Percentiles rank a stretch among this genome's conserved stretches.
Evolutionary conservation across 2,797 vertebrate species (phyloP).

Genomic region (Manis crassicaudata): DNA sequence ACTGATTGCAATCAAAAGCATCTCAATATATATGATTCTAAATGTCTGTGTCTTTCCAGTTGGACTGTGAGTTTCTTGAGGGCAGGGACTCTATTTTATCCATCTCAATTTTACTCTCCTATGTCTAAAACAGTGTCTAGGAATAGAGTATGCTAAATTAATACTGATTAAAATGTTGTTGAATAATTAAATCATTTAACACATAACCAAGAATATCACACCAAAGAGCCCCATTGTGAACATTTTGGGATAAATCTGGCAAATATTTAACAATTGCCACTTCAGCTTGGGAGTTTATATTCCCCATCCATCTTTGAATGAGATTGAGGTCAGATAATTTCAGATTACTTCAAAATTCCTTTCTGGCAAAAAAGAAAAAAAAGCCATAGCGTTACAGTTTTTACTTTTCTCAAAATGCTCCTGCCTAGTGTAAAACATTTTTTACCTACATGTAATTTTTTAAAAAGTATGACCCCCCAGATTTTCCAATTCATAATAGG

Average conservation of each 20-base stretch:
- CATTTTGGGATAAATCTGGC: not conserved
- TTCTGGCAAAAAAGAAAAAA: not conserved
- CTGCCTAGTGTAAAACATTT: constrained; percentile 18
- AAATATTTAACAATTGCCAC: constrained; percentile 14
- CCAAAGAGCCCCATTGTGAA: not conserved
- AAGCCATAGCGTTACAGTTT: not conserved
- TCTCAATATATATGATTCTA: not conserved
- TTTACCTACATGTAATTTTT: not conserved
- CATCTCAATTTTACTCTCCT: not conserved
- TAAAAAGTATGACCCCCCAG: not conserved
- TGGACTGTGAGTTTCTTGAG: not conserved
- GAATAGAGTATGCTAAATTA: not conserved
- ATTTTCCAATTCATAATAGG: not conserved
- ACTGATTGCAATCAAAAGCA: not conserved
- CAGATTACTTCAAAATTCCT: constrained; percentile 21
- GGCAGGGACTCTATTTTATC: not conserved
- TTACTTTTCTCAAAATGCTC: not conserved
- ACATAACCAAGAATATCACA: not conserved
- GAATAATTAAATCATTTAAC: not conserved
- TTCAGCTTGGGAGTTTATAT: not conserved
- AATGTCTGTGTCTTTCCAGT: not conserved
- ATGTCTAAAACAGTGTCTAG: not conserved
- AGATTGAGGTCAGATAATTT: not conserved
- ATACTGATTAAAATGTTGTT: not conserved
- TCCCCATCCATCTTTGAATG: not conserved